A percentile compares a stretch with the other conserved stretches of the same genome.
Conservation (phyloP, 2,888 invertebrate species). For the Ochropacha duplaris region DNA sequence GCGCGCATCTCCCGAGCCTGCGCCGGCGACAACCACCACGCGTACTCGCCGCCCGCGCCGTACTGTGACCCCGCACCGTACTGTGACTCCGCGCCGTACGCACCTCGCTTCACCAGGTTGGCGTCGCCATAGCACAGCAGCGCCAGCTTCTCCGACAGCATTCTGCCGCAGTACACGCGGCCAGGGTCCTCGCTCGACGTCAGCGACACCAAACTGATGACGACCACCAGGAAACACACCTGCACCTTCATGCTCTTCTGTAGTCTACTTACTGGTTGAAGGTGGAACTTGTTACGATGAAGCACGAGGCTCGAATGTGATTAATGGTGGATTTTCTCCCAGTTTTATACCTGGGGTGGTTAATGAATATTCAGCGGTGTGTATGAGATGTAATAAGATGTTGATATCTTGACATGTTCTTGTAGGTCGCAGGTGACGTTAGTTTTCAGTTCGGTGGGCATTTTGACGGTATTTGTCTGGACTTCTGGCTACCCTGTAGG, state of each 20-base stretch:
- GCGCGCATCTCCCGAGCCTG: slow-evolving; percentile 10
- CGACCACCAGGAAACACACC: neutral
- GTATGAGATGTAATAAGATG: neutral
- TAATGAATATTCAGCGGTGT: neutral
- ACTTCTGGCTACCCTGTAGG: neutral
- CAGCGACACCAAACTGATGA: neutral
- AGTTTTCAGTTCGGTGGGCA: neutral
- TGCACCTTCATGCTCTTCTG: neutral
- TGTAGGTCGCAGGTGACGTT: neutral
- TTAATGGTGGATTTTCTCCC: neutral
- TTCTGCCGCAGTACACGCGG: neutral
- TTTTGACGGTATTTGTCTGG: neutral
- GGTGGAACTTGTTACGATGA: neutral
- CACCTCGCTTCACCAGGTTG: neutral
- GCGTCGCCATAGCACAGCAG: neutral
- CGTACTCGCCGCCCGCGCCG: neutral
- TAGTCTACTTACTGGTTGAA: neutral
- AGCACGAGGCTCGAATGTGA: neutral
- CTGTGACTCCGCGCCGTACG: neutral
- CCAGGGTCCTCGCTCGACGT: neutral
- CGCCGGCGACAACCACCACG: neutral
- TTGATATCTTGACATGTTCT: neutral
- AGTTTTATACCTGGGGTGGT: neutral
- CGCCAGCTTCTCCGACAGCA: neutral
- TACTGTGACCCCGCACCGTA: neutral